A percentile compares a stretch with the other conserved stretches of the same genome.
Evolutionary conservation across 1,140 invertebrate genomes (phyloP).

Genomic region (Lutraria rhynchaena): DNA sequence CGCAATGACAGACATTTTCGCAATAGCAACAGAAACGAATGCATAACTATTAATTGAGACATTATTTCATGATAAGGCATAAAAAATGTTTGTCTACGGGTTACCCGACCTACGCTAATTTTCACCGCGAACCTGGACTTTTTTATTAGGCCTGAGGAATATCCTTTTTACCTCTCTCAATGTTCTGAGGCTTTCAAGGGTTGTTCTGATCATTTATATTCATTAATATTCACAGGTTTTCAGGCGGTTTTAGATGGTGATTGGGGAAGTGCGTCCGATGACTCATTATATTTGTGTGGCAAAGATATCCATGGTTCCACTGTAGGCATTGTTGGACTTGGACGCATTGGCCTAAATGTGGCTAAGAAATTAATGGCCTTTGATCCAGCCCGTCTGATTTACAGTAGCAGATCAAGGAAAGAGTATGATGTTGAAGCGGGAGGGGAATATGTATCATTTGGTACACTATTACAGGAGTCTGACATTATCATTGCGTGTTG

Average conservation of each 20-base stretch:
- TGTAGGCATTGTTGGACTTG: conserved; percentile 93
- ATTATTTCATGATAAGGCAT: no score
- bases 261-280: conserved; percentile 91
- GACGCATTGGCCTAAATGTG: conserved; percentile 88
- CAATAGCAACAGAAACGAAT: no score
- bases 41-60: no score
- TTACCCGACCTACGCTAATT: no score
- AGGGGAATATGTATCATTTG: conserved; percentile 86
- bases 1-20: no score
- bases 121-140: no score
- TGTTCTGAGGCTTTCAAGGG: no score
- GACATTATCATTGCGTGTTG: conserved; percentile 81
- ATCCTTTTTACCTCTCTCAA: no score
- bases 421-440: conserved; percentile 85
- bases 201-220: no score
- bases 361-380: conserved; percentile 88
- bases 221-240: conserved; percentile 29
- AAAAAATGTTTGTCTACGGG: no score
- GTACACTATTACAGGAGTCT: conserved; percentile 74
- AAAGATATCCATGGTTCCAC: conserved; percentile 89
- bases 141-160: no score
- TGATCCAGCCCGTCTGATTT: conserved; percentile 87
- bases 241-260: conserved; percentile 69
- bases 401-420: conserved; percentile 87
- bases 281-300: conserved; percentile 94